Percentiles rank a stretch among this genome's conserved stretches.
Evolutionary conservation across 2,113 vertebrate species (phyloP).

Genomic region (Dicentrarchus labrax): DNA sequence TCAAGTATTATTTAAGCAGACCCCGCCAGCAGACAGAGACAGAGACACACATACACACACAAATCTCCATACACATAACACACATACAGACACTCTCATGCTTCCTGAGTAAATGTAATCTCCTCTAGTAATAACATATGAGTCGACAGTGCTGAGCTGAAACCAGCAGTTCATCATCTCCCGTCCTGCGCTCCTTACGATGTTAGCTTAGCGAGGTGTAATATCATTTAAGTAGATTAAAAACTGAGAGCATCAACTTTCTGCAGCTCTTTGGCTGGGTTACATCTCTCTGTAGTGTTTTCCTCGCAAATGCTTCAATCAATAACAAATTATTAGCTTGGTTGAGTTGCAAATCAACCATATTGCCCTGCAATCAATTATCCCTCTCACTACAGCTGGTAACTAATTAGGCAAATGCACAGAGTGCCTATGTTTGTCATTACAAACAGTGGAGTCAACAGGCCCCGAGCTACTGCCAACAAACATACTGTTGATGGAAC

Average conservation of each 20-base stretch:
- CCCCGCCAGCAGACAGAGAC: neutral
- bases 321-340: constrained; percentile 84
- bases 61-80: neutral
- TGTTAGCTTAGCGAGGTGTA: constrained; percentile 68
- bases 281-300: constrained; percentile 57
- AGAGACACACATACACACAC: neutral
- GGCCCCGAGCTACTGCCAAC: constrained; percentile 24
- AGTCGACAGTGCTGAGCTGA: constrained; percentile 49
- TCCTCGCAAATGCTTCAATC: constrained; percentile 76
- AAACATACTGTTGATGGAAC: constrained; percentile 34
- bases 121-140: constrained; percentile 62
- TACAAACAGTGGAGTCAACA: constrained; percentile 51
- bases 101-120: constrained; percentile 62
- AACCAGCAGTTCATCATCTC: constrained; percentile 70
- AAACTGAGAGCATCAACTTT: constrained; percentile 66
- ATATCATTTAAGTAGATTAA: constrained; percentile 74
- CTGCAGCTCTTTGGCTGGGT: constrained; percentile 44
- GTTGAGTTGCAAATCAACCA: constrained; percentile 81
- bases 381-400: constrained; percentile 58
- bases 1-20: constrained; percentile 8
- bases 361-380: constrained; percentile 78
- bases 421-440: constrained; percentile 49
- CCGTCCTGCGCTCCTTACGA: constrained; percentile 29
- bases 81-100: constrained; percentile 8
- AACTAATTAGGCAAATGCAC: constrained; percentile 76